These are phyloP conservation scores for Tetragnatha montana DNA, from an alignment of 2,888 invertebrate genomes.

Conservation along the genomic window DNA sequence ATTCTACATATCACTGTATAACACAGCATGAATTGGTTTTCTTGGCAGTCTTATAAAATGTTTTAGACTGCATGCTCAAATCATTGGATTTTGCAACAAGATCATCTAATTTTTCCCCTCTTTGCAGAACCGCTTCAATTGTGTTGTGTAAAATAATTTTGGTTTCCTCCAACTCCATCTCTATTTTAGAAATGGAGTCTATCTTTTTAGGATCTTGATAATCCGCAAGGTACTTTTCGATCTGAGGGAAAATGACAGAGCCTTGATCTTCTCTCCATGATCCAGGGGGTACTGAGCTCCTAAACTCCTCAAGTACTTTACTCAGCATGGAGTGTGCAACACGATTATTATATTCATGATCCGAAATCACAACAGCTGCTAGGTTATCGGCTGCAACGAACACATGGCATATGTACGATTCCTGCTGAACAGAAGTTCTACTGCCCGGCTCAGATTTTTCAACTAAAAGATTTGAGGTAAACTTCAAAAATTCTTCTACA, in stretches of 20 bases:
- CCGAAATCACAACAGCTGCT: constrained; percentile 94
- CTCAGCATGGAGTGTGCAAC: constrained; percentile 97
- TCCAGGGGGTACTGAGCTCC: constrained; percentile 83
- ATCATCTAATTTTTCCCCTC: constrained; percentile 98
- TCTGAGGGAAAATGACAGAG: constrained; percentile 79
- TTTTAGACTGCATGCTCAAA: constrained; percentile 96
- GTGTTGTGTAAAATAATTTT: constrained; percentile 98
- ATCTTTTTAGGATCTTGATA: constrained; percentile 97
- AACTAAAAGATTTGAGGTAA: constrained; percentile 95
- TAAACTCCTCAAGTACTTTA: constrained; percentile 95
- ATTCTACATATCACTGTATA: constrained; percentile 2
- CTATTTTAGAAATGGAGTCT: constrained; percentile 98
- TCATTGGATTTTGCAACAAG: constrained; percentile 97
- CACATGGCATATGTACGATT: constrained; percentile 97
- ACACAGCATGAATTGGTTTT: constrained; percentile 51
- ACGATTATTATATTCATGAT: constrained; percentile 97
- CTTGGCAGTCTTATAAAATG: constrained; percentile 92
- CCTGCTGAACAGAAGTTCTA: constrained; percentile 95
- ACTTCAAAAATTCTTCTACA: constrained; percentile 98
- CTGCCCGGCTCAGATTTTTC: constrained; percentile 90
- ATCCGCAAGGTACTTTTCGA: constrained; percentile 84
- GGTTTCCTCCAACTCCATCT: constrained; percentile 98
- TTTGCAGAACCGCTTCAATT: constrained; percentile 96
- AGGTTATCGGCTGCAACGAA: constrained; percentile 93
- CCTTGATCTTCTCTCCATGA: constrained; percentile 86